Evolutionary conservation across 2,888 invertebrate species (phyloP), one percentile per base, ranked within the genome.

Genomic region (Cosmopolites sordidus): DNA sequence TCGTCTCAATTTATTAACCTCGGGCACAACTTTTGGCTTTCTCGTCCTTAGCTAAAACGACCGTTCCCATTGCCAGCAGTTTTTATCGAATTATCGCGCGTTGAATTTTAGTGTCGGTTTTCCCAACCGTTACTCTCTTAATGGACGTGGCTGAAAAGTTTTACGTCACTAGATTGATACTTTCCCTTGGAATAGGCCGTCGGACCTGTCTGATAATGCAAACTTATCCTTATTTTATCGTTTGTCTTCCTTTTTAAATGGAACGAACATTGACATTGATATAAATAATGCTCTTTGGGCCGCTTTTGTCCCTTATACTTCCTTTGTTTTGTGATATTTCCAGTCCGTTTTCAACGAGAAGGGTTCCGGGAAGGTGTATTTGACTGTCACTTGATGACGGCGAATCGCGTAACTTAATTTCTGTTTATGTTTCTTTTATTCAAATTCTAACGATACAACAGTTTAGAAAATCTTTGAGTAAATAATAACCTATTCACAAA

Each of bases 61-160:
- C 16, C 47, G 33, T 42, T 12, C 48, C 45, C 49, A 33, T 37
- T 38, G 17, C 33, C 27, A 43, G n/a, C 41, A 17, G 44, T 54
- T 54, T 54, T 48, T 54, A 54, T 54, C 53, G 48, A 54, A 54
- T 54, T 54, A 54, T 48, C 48, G 48, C 48, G 41, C 53, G 48
- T 48, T 48, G 40, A 48, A 54, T 54, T 54, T 48, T 43, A 48
- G 43, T 43, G 53, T 48, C 53, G 48, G 48, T 48, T 53, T 47
- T 53, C 44, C 48, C 48, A 43, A 43, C 53, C 53, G 53, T 48
- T 54, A 44, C 53, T 39, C 39, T 43, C 40, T 48, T 54, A 54
- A 54, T 54, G 53, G 53, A 54, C 48, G 48, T 17, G 40, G 48
- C 43, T 45, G 44, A 33, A 54, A 54, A 48, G 16, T 54, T 54